Conservation (phyloP, 1,140 invertebrate genomes). For the Acromyrmex echinatior region DNA sequence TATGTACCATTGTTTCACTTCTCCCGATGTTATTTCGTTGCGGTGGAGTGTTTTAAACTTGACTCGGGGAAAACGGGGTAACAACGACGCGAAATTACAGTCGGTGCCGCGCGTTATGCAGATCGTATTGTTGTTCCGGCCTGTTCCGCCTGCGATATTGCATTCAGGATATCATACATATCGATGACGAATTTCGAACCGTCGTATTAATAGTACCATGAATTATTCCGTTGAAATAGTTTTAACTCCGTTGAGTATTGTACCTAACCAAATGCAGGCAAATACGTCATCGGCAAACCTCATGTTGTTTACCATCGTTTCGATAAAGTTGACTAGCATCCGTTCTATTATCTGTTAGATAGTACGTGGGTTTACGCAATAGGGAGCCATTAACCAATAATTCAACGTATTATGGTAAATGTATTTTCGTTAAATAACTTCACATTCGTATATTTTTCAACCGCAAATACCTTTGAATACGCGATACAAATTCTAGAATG, state of each 20-base stretch:
- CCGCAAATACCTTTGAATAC: not conserved
- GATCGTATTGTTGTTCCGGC: not conserved
- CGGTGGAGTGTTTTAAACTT: conserved; percentile 47
- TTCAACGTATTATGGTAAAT: not conserved
- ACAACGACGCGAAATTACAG: not conserved
- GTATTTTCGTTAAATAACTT: conserved; percentile 48
- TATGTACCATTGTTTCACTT: conserved; percentile 39
- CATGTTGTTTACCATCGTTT: conserved; percentile 47
- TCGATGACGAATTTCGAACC: conserved; percentile 24
- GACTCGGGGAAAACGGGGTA: conserved; percentile 1
- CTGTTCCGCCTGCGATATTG: not conserved
- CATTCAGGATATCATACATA: not conserved
- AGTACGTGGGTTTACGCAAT: not conserved
- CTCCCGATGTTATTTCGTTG: conserved; percentile 44
- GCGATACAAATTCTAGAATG: not conserved
- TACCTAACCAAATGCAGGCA: conserved; percentile 22
- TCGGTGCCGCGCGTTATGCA: not conserved
- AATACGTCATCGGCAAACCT: conserved; percentile 48
- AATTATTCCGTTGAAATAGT: conserved; percentile 57
- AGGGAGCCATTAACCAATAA: conserved; percentile 30
- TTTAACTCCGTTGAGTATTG: conserved; percentile 34
- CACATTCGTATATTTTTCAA: not conserved
- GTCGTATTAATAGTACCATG: conserved; percentile 18
- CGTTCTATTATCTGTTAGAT: conserved; percentile 38
- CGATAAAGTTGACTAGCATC: conserved; percentile 48